A percentile compares a stretch with the other conserved stretches of the same genome.
Evolutionary conservation across 2,113 vertebrate genomes (phyloP).

Genomic region (Shinisaurus crocodilurus): DNA sequence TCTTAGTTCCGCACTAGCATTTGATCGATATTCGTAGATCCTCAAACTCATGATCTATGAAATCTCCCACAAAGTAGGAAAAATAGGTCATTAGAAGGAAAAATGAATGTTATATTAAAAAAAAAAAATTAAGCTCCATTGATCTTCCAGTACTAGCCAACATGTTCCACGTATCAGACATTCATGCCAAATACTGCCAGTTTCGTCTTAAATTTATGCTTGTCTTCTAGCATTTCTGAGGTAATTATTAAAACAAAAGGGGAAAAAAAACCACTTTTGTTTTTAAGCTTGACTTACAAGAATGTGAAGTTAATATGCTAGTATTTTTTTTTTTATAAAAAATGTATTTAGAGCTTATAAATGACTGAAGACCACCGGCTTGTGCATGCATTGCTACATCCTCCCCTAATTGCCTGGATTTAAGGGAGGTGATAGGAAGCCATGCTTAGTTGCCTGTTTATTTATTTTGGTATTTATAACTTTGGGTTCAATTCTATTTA

Average conservation of each 20-base stretch:
- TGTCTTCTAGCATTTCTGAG: neutral
- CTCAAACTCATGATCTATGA: too few species aligned
- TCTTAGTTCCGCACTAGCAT: too few species aligned
- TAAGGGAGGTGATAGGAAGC: neutral
- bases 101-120: slow-evolving; percentile 27
- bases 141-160: slow-evolving; percentile 1
- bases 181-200: neutral
- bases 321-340: neutral
- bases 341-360: neutral
- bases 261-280: neutral
- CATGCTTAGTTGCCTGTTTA: neutral
- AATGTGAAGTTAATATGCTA: neutral
- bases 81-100: slow-evolving; percentile 12
- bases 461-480: neutral
- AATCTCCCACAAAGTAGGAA: slow-evolving; percentile 27
- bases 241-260: neutral
- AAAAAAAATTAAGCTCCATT: slow-evolving; percentile 24
- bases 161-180: neutral
- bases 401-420: neutral
- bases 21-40: too few species aligned
- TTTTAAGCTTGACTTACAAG: slow-evolving; percentile 12
- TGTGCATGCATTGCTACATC: too few species aligned
- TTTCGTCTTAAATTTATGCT: slow-evolving; percentile 4
- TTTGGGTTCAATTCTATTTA: too few species aligned
- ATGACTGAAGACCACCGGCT: neutral